Percentiles rank a stretch among this genome's conserved stretches.
Conservation (phyloP, 1,140 invertebrate species). For the Drosophila ercepeae region DNA sequence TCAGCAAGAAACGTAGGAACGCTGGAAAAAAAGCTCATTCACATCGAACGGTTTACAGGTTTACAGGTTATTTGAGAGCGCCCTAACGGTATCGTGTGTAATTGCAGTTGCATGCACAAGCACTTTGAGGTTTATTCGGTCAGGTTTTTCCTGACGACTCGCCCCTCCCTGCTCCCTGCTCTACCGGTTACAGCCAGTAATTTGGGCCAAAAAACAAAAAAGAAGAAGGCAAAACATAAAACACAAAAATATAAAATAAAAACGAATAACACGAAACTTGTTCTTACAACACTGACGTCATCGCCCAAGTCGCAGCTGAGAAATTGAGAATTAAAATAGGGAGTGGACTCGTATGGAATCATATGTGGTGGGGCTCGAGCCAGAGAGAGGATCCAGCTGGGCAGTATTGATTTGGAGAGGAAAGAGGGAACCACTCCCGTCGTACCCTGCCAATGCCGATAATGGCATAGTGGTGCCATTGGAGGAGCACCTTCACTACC, state of each 20-base stretch:
- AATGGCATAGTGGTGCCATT: constrained; percentile 59
- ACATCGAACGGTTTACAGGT: constrained; percentile 62
- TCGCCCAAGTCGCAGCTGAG: constrained; percentile 67
- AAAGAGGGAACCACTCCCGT: constrained; percentile 43
- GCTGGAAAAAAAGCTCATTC: constrained; percentile 31
- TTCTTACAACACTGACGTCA: constrained; percentile 80
- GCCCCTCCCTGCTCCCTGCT: background rate
- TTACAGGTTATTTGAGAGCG: constrained; percentile 57
- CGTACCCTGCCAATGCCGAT: constrained; percentile 60
- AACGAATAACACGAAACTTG: constrained; percentile 57
- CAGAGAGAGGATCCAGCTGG: constrained; percentile 49
- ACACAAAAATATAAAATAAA: constrained; percentile 16
- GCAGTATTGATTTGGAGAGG: constrained; percentile 63
- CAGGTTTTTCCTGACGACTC: constrained; percentile 47
- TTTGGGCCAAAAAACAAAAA: constrained; percentile 23
- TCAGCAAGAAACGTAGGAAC: constrained; percentile 22
- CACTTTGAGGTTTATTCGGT: constrained; percentile 68
- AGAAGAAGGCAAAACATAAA: constrained; percentile 10
- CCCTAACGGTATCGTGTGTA: constrained; percentile 76
- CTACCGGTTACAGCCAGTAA: constrained; percentile 16
- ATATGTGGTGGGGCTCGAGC: constrained; percentile 39
- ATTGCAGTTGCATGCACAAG: constrained; percentile 69
- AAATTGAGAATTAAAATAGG: constrained; percentile 67
- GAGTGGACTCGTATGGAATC: constrained; percentile 68
- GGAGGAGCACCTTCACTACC: constrained; percentile 17